Conservation (phyloP, 64 coral and sea anemone genomes). For the Stichodactyla helianthus region DNA sequence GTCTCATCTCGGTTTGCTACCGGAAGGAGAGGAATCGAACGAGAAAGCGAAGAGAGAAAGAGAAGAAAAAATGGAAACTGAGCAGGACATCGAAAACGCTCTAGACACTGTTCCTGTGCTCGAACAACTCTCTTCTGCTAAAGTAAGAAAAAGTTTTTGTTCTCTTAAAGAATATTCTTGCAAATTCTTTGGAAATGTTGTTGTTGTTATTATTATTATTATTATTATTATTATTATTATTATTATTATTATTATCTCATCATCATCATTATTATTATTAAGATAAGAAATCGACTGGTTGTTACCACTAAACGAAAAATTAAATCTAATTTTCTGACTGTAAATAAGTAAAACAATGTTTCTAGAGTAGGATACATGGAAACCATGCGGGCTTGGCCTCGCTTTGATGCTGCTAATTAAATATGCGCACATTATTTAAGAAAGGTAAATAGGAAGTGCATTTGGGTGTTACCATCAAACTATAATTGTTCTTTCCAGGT, state of each 20-base stretch:
- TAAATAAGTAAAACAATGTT: no score
- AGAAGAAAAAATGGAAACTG: conserved; percentile 89
- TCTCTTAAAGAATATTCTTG: background rate
- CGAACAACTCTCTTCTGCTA: conserved; percentile 60
- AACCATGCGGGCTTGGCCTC: no score
- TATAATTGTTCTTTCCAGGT: conserved; percentile 45
- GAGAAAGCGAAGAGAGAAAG: conserved; percentile 58
- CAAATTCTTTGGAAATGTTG: no score
- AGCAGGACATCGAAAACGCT: conserved; percentile 66
- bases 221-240: no score
- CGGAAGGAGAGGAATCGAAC: conserved; percentile 32
- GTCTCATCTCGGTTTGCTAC: conserved; percentile 50
- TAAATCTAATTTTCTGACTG: no score
- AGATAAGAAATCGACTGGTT: no score
- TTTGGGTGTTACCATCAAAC: background rate
- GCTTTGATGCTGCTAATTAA: no score
- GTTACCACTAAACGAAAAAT: no score
- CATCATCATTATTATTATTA: no score
- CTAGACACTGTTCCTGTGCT: conserved; percentile 87
- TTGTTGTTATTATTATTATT: background rate
- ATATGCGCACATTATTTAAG: no score
- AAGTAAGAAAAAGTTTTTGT: conserved; percentile 38
- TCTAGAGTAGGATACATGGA: no score
- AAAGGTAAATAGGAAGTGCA: background rate
- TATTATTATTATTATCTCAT: no score